These are phyloP conservation scores for Pomacea maculata DNA, from an alignment of 1,140 invertebrate genomes.

Conservation along the genomic window DNA sequence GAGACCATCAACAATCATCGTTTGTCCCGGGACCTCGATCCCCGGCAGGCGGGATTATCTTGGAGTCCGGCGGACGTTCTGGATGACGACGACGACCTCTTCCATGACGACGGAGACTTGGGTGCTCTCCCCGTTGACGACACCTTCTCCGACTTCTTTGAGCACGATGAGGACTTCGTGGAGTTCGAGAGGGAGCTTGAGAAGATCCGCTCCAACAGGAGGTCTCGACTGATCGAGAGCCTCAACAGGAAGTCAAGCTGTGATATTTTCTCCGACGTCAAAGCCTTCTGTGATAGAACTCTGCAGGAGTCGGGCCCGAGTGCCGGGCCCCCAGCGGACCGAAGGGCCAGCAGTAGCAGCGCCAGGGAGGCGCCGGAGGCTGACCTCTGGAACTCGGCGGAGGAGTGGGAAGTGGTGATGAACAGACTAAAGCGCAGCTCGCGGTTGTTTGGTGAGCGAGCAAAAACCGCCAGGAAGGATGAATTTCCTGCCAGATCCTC, in stretches of 20 bases:
- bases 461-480: too few species aligned
- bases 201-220: conserved; percentile 46
- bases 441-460: conserved; percentile 27
- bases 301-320: neutral
- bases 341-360: neutral
- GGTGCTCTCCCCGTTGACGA: conserved; percentile 35
- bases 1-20: conserved; percentile 53
- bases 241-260: conserved; percentile 45
- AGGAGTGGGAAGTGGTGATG: conserved; percentile 57
- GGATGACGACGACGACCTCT: neutral
- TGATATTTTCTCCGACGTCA: conserved; percentile 57
- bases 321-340: neutral
- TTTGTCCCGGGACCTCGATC: conserved; percentile 40
- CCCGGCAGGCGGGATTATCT: neutral
- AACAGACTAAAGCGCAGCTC: conserved; percentile 52
- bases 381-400: conserved; percentile 48
- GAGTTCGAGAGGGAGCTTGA: conserved; percentile 59
- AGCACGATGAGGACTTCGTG: conserved; percentile 59
- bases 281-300: conserved; percentile 57
- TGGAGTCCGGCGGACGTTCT: neutral
- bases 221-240: conserved; percentile 44
- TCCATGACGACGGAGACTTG: conserved; percentile 33
- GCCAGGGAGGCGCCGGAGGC: conserved; percentile 4
- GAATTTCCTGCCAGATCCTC: neutral
- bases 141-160: conserved; percentile 57